Evolutionary conservation across 2,113 vertebrate genomes (phyloP).

Genomic region (Podarcis muralis): DNA sequence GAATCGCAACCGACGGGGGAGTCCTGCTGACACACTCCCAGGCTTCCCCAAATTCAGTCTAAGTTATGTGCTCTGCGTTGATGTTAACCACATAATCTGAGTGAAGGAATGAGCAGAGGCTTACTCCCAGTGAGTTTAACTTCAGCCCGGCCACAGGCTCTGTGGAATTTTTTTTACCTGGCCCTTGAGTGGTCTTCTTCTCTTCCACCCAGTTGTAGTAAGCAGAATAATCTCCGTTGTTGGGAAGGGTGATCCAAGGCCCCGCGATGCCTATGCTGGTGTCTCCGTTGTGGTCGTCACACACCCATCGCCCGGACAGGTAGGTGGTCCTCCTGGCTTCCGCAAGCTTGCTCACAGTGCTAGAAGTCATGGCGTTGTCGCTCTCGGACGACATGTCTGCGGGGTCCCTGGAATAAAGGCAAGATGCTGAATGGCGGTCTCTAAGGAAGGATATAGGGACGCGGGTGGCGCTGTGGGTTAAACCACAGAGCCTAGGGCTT

Average conservation of each 20-base stretch:
- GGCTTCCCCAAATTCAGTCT: no score
- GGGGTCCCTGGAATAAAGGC: slow-evolving; percentile 82
- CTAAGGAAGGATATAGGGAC: no score
- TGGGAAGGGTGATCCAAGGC: slow-evolving; percentile 89
- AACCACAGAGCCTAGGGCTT: no score
- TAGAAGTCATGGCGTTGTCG: slow-evolving; percentile 90
- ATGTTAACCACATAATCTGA: no score
- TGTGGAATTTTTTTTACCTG: slow-evolving; percentile 78
- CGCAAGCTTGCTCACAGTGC: slow-evolving; percentile 95
- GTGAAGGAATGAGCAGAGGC: background rate
- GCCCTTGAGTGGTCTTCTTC: slow-evolving; percentile 89
- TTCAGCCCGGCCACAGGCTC: background rate
- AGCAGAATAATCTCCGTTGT: slow-evolving; percentile 95
- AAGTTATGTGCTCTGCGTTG: no score
- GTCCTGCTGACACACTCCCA: no score
- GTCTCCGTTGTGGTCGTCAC: slow-evolving; percentile 96
- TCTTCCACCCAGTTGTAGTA: slow-evolving; percentile 95
- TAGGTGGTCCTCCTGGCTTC: slow-evolving; percentile 96
- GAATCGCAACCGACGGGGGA: background rate
- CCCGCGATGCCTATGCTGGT: slow-evolving; percentile 95
- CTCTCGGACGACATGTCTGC: slow-evolving; percentile 85
- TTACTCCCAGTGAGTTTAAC: background rate
- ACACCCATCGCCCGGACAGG: slow-evolving; percentile 96
- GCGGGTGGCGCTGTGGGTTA: no score
- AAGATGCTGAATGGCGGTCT: background rate